Base-by-base conservation (phyloP, 2,113 vertebrate genomes). In the Arothron firmamentum region DNA sequence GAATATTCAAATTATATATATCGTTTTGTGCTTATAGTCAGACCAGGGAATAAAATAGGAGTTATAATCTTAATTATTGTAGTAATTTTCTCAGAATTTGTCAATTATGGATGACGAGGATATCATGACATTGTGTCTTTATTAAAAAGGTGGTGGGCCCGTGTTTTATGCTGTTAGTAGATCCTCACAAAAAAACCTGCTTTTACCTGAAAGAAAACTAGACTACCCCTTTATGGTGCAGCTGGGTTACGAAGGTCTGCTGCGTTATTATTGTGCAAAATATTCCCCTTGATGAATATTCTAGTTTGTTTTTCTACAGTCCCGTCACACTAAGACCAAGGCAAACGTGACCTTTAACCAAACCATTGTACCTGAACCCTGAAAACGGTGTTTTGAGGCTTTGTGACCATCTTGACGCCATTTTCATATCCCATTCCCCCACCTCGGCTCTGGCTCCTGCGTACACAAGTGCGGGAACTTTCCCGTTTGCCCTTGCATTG, bases 391-490 rank as follows among this genome's bases (percentile, higher is more conserved):
- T 75, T 75, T 59, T 52, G 34, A 20, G 25, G 19, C 52, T 64
- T 45, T 62, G 73, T 59, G 21, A 38, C 19, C 48, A 5, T 1
- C 25, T 3, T 28, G 25, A 17, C 58, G 11, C 14, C 34, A n/a
- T 68, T 67, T 11, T 70, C 38, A 19, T 72, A 77, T 75, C 60
- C 68, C 67, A 68, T 82, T 72, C 76, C 41, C 38, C 50, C 15
- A 23, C 70, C 77, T 84, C 82, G 61, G 66, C 46, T 70, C 46
- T 56, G 23, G 34, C 59, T 15, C 45, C 23, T 45, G 52, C 48
- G 16, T 43, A 59, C 70, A 67, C 77, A 77, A 59, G 59, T 19
- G 61, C 58, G 65, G 18, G 75, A 58, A 70, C 71, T 52, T 62
- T 58, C 41, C 80, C 79, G 68, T 73, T 41, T 34, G 68, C 31